phyloP scores from a whole-genome alignment of 2,888 invertebrate species.

The Tanytarsus gracilentus region DNA sequence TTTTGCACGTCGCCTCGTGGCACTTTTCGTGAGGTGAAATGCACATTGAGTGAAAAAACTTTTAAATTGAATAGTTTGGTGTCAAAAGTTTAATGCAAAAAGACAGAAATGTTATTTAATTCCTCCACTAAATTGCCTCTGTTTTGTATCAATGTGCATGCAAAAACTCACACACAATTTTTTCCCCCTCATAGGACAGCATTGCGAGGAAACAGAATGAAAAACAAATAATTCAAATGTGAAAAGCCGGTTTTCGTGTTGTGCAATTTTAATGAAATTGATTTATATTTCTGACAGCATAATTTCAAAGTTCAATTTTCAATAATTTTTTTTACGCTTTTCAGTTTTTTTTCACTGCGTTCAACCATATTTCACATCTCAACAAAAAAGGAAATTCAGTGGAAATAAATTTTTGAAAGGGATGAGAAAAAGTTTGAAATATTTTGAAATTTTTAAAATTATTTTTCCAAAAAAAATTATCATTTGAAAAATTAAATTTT shows the following conservation, averaged over 20 bases:
- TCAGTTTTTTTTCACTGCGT: not conserved
- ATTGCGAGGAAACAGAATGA: slow-evolving; percentile 6
- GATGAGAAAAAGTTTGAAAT: too few species aligned
- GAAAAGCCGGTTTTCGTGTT: slow-evolving; percentile 18
- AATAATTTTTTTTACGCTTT: slow-evolving; percentile 6
- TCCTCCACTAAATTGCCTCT: not conserved
- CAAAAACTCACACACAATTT: not conserved
- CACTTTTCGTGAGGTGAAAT: too few species aligned
- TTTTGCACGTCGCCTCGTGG: too few species aligned
- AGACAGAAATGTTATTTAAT: slow-evolving; percentile 17
- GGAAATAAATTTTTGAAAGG: too few species aligned
- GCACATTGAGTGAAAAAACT: too few species aligned
- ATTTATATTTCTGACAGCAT: slow-evolving; percentile 28
- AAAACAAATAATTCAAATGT: slow-evolving; percentile 24
- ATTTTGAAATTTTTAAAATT: too few species aligned
- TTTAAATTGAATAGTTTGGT: slow-evolving; percentile 23
- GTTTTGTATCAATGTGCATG: not conserved
- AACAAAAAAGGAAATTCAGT: not conserved
- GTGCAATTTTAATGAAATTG: slow-evolving; percentile 23
- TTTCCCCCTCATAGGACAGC: too few species aligned
- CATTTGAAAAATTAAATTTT: not conserved
- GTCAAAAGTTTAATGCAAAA: slow-evolving; percentile 20
- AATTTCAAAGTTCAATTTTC: slow-evolving; percentile 18
- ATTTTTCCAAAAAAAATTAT: too few species aligned
- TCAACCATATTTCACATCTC: not conserved